These are phyloP conservation scores for Choristoneura rosaceana DNA, from an alignment of 2,888 invertebrate genomes.

Conservation along the genomic window DNA sequence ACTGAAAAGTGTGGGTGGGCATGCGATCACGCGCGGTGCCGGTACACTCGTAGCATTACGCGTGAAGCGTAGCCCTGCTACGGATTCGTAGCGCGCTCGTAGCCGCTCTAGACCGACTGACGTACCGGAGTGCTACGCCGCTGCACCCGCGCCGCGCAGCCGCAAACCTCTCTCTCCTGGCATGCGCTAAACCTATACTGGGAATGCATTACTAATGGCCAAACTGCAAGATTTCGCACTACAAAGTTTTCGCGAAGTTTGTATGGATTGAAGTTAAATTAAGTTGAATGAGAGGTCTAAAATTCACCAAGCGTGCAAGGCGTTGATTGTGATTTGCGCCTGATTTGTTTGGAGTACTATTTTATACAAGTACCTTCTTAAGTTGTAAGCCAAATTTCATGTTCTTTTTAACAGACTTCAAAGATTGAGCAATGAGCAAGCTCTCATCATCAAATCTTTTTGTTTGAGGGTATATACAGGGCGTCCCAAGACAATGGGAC, in stretches of 20 bases:
- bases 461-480: no score
- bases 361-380: no score
- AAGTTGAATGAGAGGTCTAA: not conserved
- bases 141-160: conserved; percentile 73
- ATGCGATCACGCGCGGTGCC: conserved; percentile 70
- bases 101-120: conserved; percentile 67
- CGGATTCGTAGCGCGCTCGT: conserved; percentile 53
- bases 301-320: not conserved
- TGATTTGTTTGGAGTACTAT: no score
- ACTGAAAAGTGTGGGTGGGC: conserved; percentile 69
- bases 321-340: no score
- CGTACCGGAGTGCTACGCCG: conserved; percentile 54
- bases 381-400: no score
- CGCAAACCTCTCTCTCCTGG: conserved; percentile 59
- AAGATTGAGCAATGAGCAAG: no score
- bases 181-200: conserved; percentile 16
- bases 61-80: conserved; percentile 42
- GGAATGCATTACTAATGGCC: conserved; percentile 27
- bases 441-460: no score
- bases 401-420: no score
- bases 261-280: not conserved
- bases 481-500: no score
- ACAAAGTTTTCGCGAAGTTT: conserved; percentile 12
- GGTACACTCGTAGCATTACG: conserved; percentile 59
- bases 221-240: conserved; percentile 32